These are phyloP conservation scores for Chromoteleia sp. DNA, from an alignment of 2,888 invertebrate genomes.

Conservation along the genomic window DNA sequence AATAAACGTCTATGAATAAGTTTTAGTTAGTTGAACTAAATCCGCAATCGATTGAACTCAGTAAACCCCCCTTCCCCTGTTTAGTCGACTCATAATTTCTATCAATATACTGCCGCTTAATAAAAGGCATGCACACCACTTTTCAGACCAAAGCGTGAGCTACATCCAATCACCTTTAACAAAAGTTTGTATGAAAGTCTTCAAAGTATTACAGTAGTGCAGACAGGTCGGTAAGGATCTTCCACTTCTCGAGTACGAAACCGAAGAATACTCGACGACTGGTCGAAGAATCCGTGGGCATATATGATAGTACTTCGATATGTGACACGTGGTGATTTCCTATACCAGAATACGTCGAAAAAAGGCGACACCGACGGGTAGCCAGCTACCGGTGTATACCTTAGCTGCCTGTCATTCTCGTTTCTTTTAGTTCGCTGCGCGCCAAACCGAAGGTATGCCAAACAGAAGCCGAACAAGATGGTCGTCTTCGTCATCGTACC, in stretches of 20 bases:
- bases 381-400: constrained; percentile 65
- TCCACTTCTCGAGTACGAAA: background rate
- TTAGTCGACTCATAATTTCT: too few species aligned
- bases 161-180: constrained; percentile 19
- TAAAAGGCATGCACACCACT: background rate
- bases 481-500: constrained; percentile 75
- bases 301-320: constrained; percentile 47
- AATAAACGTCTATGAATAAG: too few species aligned
- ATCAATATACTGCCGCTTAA: background rate
- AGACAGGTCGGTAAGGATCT: constrained; percentile 13
- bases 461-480: constrained; percentile 82
- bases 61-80: too few species aligned
- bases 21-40: too few species aligned
- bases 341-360: constrained; percentile 27
- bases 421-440: constrained; percentile 50
- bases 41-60: too few species aligned
- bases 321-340: constrained; percentile 57
- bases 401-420: constrained; percentile 54
- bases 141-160: constrained; percentile 1
- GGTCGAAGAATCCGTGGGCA: constrained; percentile 34
- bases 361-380: constrained; percentile 58
- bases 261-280: constrained; percentile 14
- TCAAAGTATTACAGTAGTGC: constrained; percentile 17
- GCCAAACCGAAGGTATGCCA: constrained; percentile 79
- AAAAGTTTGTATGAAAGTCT: constrained; percentile 4